Evolutionary conservation across 2,888 invertebrate genomes (phyloP).

Genomic region (Prenolepis imparis): DNA sequence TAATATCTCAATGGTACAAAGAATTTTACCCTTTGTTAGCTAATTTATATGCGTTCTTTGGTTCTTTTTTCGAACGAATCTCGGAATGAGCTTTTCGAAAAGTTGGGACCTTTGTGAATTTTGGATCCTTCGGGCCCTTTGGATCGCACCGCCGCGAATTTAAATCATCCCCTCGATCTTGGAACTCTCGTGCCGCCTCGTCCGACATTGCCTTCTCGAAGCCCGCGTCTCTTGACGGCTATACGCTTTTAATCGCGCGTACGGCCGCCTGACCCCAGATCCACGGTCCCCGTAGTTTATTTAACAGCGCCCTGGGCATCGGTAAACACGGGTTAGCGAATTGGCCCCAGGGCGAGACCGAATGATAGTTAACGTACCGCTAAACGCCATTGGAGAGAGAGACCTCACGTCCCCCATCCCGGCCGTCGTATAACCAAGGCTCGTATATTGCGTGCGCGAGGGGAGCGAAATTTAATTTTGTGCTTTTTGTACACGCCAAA

Average conservation of each 20-base stretch:
- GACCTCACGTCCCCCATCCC: conserved; percentile 69
- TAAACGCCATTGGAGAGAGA: conserved; percentile 85
- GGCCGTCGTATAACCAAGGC: conserved; percentile 70
- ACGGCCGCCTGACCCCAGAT: conserved; percentile 72
- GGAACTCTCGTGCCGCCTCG: background rate
- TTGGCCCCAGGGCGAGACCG: conserved; percentile 85
- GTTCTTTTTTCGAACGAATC: background rate
- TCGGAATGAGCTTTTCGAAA: background rate
- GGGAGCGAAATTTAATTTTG: conserved; percentile 86
- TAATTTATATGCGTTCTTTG: background rate
- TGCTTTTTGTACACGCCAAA: conserved; percentile 85
- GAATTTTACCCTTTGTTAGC: background rate
- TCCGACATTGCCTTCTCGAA: conserved; percentile 46
- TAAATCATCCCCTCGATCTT: background rate
- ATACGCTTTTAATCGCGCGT: conserved; percentile 76
- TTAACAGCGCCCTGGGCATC: conserved; percentile 85
- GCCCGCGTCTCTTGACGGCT: conserved; percentile 62
- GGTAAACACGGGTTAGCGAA: conserved; percentile 86
- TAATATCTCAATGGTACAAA: background rate
- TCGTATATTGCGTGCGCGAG: conserved; percentile 82
- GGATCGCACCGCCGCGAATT: background rate
- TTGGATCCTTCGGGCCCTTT: background rate
- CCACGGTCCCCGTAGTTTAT: conserved; percentile 83
- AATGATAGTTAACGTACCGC: conserved; percentile 86
- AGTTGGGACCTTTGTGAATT: background rate